These are phyloP conservation scores for Hycleus cichorii DNA, from an alignment of 1,140 invertebrate genomes.

Conservation along the genomic window DNA sequence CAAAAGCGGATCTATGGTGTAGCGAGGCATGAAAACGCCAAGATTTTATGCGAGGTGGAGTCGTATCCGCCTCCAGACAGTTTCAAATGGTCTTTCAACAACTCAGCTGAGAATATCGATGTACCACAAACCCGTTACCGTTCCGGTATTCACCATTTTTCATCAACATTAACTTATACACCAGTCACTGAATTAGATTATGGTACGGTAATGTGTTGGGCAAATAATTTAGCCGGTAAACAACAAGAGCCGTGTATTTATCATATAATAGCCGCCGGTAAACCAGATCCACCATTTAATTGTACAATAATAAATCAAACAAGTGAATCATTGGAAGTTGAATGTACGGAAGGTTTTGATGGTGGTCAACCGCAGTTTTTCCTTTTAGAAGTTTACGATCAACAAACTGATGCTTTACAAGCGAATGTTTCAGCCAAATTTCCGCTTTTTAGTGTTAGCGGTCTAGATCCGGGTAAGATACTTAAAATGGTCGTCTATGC, in stretches of 20 bases:
- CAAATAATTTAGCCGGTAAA: constrained; percentile 56
- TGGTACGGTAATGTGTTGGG: constrained; percentile 60
- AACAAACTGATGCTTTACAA: constrained; percentile 53
- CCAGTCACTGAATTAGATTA: constrained; percentile 72
- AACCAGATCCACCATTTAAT: constrained; percentile 72
- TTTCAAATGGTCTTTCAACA: constrained; percentile 87
- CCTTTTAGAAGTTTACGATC: constrained; percentile 62
- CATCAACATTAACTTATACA: constrained; percentile 68
- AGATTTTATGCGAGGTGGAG: constrained; percentile 77
- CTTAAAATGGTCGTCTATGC: constrained; percentile 60
- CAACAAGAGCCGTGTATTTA: constrained; percentile 65
- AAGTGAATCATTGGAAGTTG: constrained; percentile 63
- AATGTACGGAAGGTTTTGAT: constrained; percentile 74
- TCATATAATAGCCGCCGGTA: constrained; percentile 66
- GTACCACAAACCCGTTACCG: constrained; percentile 57
- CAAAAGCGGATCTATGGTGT: constrained; percentile 79
- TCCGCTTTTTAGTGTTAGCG: constrained; percentile 59
- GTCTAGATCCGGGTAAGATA: constrained; percentile 58
- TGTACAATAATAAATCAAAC: constrained; percentile 74
- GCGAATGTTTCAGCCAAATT: constrained; percentile 61
- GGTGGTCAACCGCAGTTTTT: constrained; percentile 58
- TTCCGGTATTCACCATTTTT: constrained; percentile 51
- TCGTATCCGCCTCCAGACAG: constrained; percentile 74
- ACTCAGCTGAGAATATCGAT: constrained; percentile 72
- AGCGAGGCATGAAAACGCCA: constrained; percentile 71